Evolutionary conservation across 2,888 invertebrate species (phyloP).

Genomic region (Chydorus sphaericus): DNA sequence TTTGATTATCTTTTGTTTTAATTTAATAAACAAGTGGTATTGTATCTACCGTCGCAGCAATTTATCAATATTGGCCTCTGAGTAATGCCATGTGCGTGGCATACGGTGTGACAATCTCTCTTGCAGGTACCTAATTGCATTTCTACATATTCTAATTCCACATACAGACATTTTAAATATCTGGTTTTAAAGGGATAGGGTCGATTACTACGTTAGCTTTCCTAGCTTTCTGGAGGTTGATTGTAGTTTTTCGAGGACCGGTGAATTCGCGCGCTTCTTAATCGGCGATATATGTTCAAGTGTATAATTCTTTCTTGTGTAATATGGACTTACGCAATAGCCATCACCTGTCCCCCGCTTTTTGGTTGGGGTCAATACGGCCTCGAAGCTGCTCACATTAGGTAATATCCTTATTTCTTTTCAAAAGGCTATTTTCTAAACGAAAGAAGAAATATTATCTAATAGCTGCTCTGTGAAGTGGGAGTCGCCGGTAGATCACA

Average conservation of each 20-base stretch:
- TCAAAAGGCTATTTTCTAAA: no score
- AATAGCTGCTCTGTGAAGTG: slow-evolving; percentile 67
- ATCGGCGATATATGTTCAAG: no score
- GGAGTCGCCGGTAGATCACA: slow-evolving; percentile 48
- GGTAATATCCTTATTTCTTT: no score
- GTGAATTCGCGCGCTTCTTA: no score
- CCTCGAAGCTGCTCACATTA: slow-evolving; percentile 58
- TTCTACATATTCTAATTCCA: no score
- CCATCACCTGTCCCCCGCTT: slow-evolving; percentile 52
- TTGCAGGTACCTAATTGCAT: slow-evolving; percentile 43
- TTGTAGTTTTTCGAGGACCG: slow-evolving; percentile 56
- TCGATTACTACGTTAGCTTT: slow-evolving; percentile 52
- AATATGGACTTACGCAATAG: slow-evolving; percentile 57
- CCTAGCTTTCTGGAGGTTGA: slow-evolving; percentile 52
- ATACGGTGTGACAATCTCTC: slow-evolving; percentile 56
- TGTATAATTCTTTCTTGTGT: no score
- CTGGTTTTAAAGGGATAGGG: slow-evolving; percentile 29
- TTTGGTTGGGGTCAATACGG: slow-evolving; percentile 65
- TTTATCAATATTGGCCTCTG: slow-evolving; percentile 51
- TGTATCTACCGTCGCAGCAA: slow-evolving; percentile 46
- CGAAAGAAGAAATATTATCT: no score
- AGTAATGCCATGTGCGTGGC: slow-evolving; percentile 44
- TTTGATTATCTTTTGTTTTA: no score
- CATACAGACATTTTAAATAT: no score
- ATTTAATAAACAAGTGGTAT: slow-evolving; percentile 49